phyloP scores from a whole-genome alignment of 2,113 vertebrate species.

The Mungos mungo region DNA sequence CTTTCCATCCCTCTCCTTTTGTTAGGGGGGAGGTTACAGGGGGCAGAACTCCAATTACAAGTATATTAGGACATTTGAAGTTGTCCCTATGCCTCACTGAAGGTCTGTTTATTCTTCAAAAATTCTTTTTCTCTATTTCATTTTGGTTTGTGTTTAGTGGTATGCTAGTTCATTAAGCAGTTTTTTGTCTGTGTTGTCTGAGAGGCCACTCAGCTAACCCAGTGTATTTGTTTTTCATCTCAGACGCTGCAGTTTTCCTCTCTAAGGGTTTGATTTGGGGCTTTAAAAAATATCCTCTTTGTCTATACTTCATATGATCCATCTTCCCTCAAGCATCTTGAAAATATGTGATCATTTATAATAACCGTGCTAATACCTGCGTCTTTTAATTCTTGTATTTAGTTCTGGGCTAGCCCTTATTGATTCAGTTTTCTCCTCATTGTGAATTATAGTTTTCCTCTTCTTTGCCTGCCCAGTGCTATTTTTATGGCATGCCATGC shows the following conservation, averaged over 20 bases:
- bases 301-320: neutral
- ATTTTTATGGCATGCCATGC: neutral
- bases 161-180: neutral
- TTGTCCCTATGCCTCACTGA: neutral
- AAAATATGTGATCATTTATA: neutral
- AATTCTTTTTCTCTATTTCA: neutral
- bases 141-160: neutral
- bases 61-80: neutral
- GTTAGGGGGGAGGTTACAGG: neutral
- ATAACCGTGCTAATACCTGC: neutral
- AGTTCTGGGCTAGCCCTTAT: conserved; percentile 20
- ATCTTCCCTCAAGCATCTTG: neutral
- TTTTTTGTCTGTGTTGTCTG: neutral
- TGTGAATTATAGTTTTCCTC: conserved; percentile 5
- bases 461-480: neutral
- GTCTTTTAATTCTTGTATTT: conserved; percentile 46
- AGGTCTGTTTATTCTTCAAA: neutral
- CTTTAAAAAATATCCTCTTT: neutral
- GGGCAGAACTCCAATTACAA: neutral
- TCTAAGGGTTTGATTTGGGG: neutral
- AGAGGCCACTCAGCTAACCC: neutral
- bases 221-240: neutral
- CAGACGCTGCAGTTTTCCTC: neutral
- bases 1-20: neutral
- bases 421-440: conserved; percentile 15